phyloP scores from a whole-genome alignment of 2,888 invertebrate species.

The Uropetala carovei region DNA sequence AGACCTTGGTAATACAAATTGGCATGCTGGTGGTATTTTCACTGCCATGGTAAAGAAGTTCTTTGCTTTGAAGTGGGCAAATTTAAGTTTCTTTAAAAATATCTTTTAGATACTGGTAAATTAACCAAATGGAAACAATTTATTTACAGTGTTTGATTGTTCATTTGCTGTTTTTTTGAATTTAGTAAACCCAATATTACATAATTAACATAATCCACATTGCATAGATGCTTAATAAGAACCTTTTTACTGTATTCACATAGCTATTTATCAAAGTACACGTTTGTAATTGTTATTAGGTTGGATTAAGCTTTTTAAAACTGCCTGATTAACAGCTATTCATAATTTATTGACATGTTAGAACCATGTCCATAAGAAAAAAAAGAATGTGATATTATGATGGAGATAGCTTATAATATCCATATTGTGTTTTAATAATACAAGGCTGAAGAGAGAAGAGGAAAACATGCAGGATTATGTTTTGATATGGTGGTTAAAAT shows the following conservation, averaged over 20 bases:
- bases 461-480: neutral
- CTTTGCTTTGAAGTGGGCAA: neutral
- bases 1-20: neutral
- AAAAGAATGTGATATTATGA: neutral
- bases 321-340: neutral
- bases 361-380: no score
- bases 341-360: neutral
- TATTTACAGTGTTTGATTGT: neutral
- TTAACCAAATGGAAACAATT: neutral
- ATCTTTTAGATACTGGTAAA: neutral
- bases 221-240: neutral
- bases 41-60: neutral
- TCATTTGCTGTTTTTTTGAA: neutral
- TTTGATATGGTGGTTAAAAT: constrained; percentile 14
- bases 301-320: neutral
- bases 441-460: neutral
- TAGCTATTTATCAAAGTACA: no score
- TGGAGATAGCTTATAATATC: neutral
- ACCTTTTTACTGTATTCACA: no score
- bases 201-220: neutral
- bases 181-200: neutral
- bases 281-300: neutral
- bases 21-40: neutral
- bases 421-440: neutral
- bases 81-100: neutral